Evolutionary conservation across 30 jellyfish, hydroid and myxozoan genomes (phyloP).

Genomic region (Aurelia aurita complex sp. Pacific): DNA sequence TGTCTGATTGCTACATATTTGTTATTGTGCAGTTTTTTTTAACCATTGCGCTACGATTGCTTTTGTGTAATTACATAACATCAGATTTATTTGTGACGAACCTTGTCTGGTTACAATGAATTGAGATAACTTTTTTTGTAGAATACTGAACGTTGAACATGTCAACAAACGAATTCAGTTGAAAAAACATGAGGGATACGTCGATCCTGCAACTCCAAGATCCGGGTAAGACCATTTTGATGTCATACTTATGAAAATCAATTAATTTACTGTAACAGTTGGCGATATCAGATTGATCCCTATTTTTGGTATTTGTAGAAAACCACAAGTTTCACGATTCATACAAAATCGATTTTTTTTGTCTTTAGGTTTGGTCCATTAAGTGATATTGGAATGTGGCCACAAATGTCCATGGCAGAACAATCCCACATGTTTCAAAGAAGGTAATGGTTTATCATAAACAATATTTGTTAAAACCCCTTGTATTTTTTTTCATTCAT

Average conservation of each 20-base stretch:
- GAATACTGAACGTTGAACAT: conserved; percentile 16
- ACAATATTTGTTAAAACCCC: background rate
- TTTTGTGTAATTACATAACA: too few species aligned
- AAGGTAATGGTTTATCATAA: conserved; percentile 35
- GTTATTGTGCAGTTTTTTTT: too few species aligned
- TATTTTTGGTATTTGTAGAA: too few species aligned
- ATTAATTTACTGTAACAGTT: too few species aligned
- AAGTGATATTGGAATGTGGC: conserved; percentile 79
- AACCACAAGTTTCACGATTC: too few species aligned
- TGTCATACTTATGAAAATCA: too few species aligned
- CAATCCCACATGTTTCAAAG: conserved; percentile 58
- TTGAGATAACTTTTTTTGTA: background rate
- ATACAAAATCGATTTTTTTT: background rate
- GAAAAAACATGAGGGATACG: background rate
- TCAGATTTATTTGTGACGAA: too few species aligned
- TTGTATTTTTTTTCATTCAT: too few species aligned
- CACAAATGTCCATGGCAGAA: conserved; percentile 77
- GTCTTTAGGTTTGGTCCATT: conserved; percentile 52
- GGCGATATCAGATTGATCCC: too few species aligned
- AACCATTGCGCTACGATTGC: too few species aligned
- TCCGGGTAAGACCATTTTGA: conserved; percentile 13
- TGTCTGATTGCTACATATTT: too few species aligned
- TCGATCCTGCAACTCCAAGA: conserved; percentile 24
- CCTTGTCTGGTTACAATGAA: background rate
- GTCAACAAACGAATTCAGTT: conserved; percentile 14